Conservation (phyloP, 2,113 vertebrate species). For the Pedionomus torquatus region DNA sequence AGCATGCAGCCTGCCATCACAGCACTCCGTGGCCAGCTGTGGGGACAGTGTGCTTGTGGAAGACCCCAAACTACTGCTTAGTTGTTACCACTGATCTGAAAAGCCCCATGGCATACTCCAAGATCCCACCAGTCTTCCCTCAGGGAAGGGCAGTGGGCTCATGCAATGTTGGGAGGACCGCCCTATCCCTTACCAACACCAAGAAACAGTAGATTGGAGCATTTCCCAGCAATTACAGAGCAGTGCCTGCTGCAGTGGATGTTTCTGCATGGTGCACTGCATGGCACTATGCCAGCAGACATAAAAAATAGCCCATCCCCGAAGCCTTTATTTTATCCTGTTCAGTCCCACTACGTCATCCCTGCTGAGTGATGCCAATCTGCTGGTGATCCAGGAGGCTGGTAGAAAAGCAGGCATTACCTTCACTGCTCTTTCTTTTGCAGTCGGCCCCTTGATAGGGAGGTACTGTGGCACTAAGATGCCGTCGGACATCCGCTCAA, state of each 20-base stretch:
- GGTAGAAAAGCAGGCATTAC: background rate
- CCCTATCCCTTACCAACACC: background rate
- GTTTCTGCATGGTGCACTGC: background rate
- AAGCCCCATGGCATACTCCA: background rate
- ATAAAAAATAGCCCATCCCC: background rate
- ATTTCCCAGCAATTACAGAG: constrained; percentile 19
- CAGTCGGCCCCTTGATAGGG: constrained; percentile 96
- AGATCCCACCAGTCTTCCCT: background rate
- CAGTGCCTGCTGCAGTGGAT: background rate
- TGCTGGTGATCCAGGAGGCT: background rate
- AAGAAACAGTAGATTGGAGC: background rate
- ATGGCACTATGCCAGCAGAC: background rate
- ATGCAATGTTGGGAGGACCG: background rate
- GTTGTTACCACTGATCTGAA: background rate
- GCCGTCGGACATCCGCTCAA: constrained; percentile 92
- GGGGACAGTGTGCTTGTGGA: background rate
- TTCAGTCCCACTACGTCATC: background rate
- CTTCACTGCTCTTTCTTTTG: constrained; percentile 39
- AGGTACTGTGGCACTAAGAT: constrained; percentile 94
- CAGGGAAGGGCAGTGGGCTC: background rate
- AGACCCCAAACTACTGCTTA: background rate
- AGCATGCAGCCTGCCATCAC: background rate
- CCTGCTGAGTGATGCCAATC: background rate
- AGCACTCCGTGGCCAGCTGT: background rate
- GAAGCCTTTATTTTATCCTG: background rate